Evolutionary conservation across 2,888 invertebrate species (phyloP), one percentile per base, ranked within the genome.

Genomic region (Andrena haemorrhoa): DNA sequence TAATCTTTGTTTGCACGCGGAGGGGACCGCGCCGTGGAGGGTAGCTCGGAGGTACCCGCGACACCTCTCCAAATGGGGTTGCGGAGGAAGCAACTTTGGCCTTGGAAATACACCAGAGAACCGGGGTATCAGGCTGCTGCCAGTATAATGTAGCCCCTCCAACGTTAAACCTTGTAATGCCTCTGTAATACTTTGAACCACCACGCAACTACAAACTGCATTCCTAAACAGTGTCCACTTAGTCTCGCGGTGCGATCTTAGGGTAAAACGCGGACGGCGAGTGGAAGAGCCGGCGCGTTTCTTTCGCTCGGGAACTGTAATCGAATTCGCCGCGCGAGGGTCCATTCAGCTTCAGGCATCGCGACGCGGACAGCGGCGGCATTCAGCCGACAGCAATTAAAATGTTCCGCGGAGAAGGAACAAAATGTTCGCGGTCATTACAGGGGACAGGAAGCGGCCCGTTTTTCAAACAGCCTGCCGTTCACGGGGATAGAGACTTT

Each of bases 311-410:
- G 47, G n/a, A 12, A 29, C 10, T 20, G 20, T 16, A 20, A 31
- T 71, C 47, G 23, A 20, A 49, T 23, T 20, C 6, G 16, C 47
- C 5, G 8, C 20, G 31, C 7, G 16, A 8, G 23, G 20, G 16
- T 12, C 10, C 51, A 20, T 68, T 53, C 53, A 23, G 23, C 12
- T n/a, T n/a, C 2, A 16, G 20, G 49, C 61, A 23, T 31, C 2
- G n/a, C 10, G 16, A 61, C 71, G n/a, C 31, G 31, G 35, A 16
- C n/a, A 12, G 23, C 61, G n/a, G 47, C 23, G 16, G 6, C 26
- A 31, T 61, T 63, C 33, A 51, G 51, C 49, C 8, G 10, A n/a
- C 61, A 63, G 49, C 61, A 33, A 63, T 63, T 49, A 31, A 63
- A 71, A 61, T 33, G 33, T 71, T n/a, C n/a, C 10, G 8, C 2